Base-by-base conservation (phyloP, 2,888 invertebrate species). In the Cordilura impudica region DNA sequence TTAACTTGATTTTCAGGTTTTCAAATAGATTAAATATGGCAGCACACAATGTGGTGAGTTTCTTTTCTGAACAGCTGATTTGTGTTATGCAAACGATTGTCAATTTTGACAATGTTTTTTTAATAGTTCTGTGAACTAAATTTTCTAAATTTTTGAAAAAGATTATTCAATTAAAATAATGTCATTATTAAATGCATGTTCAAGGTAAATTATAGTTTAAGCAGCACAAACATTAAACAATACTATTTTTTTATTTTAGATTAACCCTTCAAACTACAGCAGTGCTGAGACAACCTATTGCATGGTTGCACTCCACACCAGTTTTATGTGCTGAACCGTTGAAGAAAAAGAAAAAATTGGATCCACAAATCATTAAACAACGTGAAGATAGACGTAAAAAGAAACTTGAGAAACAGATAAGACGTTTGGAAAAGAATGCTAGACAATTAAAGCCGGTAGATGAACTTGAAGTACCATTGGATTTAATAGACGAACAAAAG, bases 371-470 rank as follows among this genome's bases (percentile, higher is more conserved):
- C 29, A 83, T 97, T 0, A 94, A 94, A 87, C 94, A 94, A 14
- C 92, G 97, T 84, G 97, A 97, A 86, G 96, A 96, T 0, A 93
- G 96, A 61, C 94, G 92, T 81, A 94, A 93, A 81, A 96, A 93
- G 86, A 96, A 94, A 88, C 82, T 99, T 2, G 97, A 97, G 87
- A 98, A 96, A 87, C 94, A 94, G 87, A 98, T 98, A 81, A 91
- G 94, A 61, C 92, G 93, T 81, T 89, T 98, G 76, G 94, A 97
- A 87, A 97, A 94, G 87, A 93, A 94, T 90, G 93, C 95, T 0
- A 91, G 93, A 31, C 96, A 97, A 87, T 88, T 97, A 58, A 99
- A 98, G 89, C 98, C 98, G 0, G 92, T 99, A 47, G 94, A 95
- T 70, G 99, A 99, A 91, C 88, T 95, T 81, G 96, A 97, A 89